A percentile compares a stretch with the other conserved stretches of the same genome.
phyloP scores from a whole-genome alignment of 2,888 invertebrate genomes.

The Tenodera sinensis region DNA sequence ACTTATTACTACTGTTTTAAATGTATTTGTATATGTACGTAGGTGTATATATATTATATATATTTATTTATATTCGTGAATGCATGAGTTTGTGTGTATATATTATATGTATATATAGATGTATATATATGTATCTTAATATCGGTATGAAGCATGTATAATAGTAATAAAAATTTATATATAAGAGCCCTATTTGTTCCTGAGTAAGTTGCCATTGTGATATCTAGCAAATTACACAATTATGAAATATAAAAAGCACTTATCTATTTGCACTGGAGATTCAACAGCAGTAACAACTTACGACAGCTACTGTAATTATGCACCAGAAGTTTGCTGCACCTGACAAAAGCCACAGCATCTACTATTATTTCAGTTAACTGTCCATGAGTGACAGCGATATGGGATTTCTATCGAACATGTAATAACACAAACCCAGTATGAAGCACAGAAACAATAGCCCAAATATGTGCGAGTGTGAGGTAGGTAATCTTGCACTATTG shows the following conservation, averaged over 20 bases:
- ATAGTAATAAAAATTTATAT: constrained; percentile 3
- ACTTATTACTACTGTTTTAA: constrained; percentile 15
- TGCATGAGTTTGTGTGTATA: neutral
- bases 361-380: neutral
- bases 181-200: constrained; percentile 10
- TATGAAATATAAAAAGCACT: neutral
- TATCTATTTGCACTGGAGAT: constrained; percentile 14
- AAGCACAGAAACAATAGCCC: constrained; percentile 27
- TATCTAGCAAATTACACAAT: neutral
- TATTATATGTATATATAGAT: constrained; percentile 3
- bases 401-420: neutral
- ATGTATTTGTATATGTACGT: neutral
- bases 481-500: constrained; percentile 37
- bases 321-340: neutral
- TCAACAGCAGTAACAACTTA: constrained; percentile 5
- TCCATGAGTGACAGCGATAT: neutral
- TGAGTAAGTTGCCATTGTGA: constrained; percentile 23
- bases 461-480: constrained; percentile 24
- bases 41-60: constrained; percentile 13
- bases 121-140: constrained; percentile 5
- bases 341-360: neutral
- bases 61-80: neutral
- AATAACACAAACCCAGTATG: constrained; percentile 10
- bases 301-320: neutral
- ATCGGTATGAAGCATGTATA: neutral